phyloP scores from a whole-genome alignment of 2,113 vertebrate genomes.

The Strix aluco region DNA sequence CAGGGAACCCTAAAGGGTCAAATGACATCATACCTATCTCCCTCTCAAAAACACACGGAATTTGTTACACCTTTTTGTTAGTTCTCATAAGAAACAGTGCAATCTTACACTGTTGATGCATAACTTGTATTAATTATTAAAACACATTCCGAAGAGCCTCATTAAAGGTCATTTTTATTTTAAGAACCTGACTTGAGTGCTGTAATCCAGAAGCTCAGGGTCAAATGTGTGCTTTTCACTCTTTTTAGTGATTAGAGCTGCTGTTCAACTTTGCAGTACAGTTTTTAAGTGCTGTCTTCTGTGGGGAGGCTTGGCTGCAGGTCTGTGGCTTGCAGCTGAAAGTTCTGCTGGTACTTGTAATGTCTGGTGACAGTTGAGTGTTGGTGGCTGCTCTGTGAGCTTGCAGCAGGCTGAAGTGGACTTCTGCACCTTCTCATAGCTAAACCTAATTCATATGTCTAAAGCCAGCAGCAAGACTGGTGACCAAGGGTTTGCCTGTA shows the following conservation, averaged over 20 bases:
- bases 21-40: neutral
- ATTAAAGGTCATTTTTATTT: neutral
- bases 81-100: neutral
- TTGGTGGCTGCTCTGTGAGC: neutral
- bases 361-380: neutral
- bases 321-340: neutral
- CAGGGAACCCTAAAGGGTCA: neutral
- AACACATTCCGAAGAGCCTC: neutral
- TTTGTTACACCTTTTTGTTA: neutral
- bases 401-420: neutral
- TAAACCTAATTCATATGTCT: neutral
- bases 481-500: neutral
- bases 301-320: neutral
- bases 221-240: neutral
- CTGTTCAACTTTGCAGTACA: neutral
- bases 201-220: neutral
- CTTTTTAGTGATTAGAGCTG: neutral
- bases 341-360: neutral
- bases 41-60: neutral
- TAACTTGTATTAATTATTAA: neutral
- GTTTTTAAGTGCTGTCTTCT: neutral
- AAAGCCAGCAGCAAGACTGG: neutral
- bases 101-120: neutral
- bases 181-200: neutral
- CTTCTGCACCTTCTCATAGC: neutral